phyloP scores from a whole-genome alignment of 2,113 vertebrate genomes.

The Hippocampus barbouri region DNA sequence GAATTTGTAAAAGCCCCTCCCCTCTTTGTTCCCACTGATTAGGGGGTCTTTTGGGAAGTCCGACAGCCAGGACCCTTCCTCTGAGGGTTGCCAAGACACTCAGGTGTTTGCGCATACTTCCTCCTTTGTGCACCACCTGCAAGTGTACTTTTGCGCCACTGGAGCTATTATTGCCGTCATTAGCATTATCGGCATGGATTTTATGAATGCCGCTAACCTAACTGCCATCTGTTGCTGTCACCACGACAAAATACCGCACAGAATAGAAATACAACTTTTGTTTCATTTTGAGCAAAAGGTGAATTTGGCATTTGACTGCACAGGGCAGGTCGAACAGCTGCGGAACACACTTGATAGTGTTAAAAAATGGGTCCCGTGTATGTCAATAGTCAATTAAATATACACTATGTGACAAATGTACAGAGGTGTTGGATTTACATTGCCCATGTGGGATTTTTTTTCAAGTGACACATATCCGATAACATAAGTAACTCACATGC shows the following conservation, averaged over 20 bases:
- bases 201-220: constrained; percentile 58
- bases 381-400: too few relatives aligned
- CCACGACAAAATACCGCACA: constrained; percentile 26
- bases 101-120: constrained; percentile 55
- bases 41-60: constrained; percentile 64
- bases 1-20: constrained; percentile 42
- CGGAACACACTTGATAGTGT: neutral
- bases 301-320: neutral
- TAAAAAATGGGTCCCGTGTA: too few relatives aligned
- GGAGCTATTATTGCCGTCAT: constrained; percentile 56
- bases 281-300: neutral
- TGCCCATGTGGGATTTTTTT: too few relatives aligned
- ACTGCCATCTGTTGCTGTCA: constrained; percentile 57
- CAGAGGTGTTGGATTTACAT: too few relatives aligned
- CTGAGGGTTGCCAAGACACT: constrained; percentile 53
- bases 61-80: constrained; percentile 64
- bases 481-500: too few relatives aligned
- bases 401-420: too few relatives aligned
- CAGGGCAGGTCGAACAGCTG: neutral
- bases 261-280: constrained; percentile 20
- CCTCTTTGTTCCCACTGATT: constrained; percentile 69
- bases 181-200: constrained; percentile 36
- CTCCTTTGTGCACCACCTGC: constrained; percentile 42
- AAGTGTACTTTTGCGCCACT: constrained; percentile 42
- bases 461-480: too few relatives aligned